Evolutionary conservation across 2,797 vertebrate genomes (phyloP).

Genomic region (Cheirogaleus major): DNA sequence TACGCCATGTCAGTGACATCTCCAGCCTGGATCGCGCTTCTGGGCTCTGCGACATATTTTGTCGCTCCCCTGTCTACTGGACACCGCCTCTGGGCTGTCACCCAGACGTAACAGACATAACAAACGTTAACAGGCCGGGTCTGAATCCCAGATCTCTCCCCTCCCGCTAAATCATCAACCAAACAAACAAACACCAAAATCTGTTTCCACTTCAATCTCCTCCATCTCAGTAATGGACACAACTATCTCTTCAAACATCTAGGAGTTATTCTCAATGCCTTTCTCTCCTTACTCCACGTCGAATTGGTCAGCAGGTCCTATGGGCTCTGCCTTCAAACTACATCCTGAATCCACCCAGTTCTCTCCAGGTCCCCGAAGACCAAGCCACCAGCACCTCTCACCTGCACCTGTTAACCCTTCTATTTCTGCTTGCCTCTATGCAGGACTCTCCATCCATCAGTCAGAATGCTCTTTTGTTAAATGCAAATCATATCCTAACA

Average conservation of each 20-base stretch:
- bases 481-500: neutral
- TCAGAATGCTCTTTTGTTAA: neutral
- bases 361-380: neutral
- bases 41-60: neutral
- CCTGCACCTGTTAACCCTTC: neutral
- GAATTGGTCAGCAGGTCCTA: neutral
- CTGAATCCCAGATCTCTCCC: neutral
- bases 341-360: neutral
- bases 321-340: neutral
- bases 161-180: neutral
- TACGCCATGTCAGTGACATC: accelerated
- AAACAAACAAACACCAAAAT: neutral
- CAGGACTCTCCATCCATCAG: neutral
- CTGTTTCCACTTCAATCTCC: neutral
- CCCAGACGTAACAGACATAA: neutral
- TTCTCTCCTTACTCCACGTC: neutral
- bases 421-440: neutral
- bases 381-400: neutral
- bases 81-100: neutral
- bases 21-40: neutral
- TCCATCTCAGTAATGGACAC: neutral
- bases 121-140: too few species aligned
- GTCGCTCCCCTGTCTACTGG: too few species aligned
- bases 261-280: too few species aligned
- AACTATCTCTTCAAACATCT: neutral